phyloP scores from a whole-genome alignment of 2,888 invertebrate species.

The Lasiommata megera region DNA sequence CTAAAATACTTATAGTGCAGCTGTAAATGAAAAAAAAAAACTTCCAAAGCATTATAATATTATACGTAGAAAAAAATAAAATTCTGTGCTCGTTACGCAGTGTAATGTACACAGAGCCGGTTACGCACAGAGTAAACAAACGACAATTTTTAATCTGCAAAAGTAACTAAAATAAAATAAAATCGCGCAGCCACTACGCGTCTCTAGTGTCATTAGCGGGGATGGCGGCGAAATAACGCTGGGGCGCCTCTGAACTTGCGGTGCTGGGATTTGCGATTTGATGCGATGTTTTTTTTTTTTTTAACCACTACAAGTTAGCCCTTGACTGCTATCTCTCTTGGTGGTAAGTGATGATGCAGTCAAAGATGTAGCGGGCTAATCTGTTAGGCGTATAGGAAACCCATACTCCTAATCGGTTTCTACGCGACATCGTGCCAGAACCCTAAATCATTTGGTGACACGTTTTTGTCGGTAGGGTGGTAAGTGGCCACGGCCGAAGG shows the following conservation, averaged over 20 bases:
- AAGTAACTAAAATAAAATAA: conserved; percentile 38
- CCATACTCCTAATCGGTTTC: too few relatives aligned
- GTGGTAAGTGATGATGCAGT: too few relatives aligned
- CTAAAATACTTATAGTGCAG: neutral
- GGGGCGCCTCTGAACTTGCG: neutral
- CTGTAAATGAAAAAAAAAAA: conserved; percentile 3
- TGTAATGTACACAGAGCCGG: neutral
- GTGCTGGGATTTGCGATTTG: neutral
- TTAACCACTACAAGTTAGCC: too few relatives aligned
- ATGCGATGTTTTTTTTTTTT: too few relatives aligned
- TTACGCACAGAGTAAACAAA: conserved; percentile 32
- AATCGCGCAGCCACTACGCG: conserved; percentile 35
- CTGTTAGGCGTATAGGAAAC: too few relatives aligned
- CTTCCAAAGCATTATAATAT: neutral
- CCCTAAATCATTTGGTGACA: too few relatives aligned
- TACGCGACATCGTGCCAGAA: too few relatives aligned
- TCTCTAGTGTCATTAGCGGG: conserved; percentile 59
- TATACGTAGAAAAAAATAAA: neutral
- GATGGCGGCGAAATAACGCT: conserved; percentile 26
- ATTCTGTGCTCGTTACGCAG: neutral
- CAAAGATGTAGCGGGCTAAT: too few relatives aligned
- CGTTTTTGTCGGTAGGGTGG: too few relatives aligned
- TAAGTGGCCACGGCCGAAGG: too few relatives aligned
- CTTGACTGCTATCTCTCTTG: too few relatives aligned
- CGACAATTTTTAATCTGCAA: conserved; percentile 35